Evolutionary conservation across 2,113 vertebrate genomes (phyloP).

Genomic region (Microtus ochrogaster): DNA sequence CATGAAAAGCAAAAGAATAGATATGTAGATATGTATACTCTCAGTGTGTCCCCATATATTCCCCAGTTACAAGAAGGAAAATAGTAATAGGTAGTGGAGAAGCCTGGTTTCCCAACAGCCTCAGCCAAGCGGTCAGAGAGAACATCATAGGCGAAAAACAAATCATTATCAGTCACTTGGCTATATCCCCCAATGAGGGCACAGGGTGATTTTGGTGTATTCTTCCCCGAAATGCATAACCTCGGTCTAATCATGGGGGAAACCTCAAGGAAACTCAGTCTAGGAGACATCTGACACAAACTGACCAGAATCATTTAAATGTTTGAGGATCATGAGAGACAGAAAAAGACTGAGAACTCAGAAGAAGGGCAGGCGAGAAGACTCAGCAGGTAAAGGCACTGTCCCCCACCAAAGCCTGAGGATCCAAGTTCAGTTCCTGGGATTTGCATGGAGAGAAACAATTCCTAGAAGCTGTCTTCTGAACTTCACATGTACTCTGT

Average conservation of each 20-base stretch:
- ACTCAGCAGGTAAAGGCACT: not conserved
- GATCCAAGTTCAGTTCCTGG: not conserved
- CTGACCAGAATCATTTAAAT: not conserved
- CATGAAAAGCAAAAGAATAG: not conserved
- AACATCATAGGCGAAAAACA: not conserved
- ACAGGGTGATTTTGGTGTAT: not conserved
- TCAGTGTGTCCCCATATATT: not conserved
- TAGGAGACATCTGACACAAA: not conserved
- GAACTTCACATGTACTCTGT: not conserved
- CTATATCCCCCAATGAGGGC: fast-evolving
- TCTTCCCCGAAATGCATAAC: not conserved
- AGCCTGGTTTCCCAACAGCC: not conserved
- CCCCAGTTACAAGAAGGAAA: not conserved
- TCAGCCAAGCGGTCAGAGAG: too few relatives aligned
- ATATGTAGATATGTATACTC: not conserved
- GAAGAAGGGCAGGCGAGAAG: not conserved
- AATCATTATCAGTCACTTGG: too few relatives aligned
- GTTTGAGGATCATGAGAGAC: not conserved
- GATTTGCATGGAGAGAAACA: not conserved
- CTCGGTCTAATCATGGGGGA: not conserved
- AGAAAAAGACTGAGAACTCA: not conserved
- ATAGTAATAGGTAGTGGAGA: not conserved
- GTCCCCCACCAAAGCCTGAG: not conserved
- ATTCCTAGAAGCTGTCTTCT: too few relatives aligned
- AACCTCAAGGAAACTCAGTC: not conserved